These are phyloP conservation scores for Ailurus styani DNA, from an alignment of 2,113 vertebrate genomes.

Conservation along the genomic window DNA sequence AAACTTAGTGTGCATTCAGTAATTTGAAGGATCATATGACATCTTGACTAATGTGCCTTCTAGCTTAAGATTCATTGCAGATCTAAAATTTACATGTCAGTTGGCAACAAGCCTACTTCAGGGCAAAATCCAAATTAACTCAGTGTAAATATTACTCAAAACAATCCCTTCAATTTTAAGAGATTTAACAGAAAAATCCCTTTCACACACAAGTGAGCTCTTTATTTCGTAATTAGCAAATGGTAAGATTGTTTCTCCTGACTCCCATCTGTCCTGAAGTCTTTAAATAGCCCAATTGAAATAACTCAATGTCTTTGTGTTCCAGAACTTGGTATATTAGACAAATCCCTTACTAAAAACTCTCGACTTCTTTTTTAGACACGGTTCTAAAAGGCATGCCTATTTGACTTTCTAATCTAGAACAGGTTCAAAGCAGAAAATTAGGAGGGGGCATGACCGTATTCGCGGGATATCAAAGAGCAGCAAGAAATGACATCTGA, in stretches of 20 bases:
- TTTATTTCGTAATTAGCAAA: conserved; percentile 17
- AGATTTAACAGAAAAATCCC: neutral
- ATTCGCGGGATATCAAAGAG: conserved; percentile 6
- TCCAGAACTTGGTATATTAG: neutral
- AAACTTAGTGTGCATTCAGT: neutral
- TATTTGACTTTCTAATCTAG: conserved; percentile 62
- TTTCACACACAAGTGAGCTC: neutral
- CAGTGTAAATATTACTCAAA: neutral
- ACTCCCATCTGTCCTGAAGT: neutral
- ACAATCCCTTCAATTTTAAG: neutral
- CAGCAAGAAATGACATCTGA: conserved; percentile 46
- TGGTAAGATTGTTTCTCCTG: neutral
- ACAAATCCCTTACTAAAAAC: neutral
- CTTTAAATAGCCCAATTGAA: neutral
- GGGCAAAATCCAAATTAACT: neutral
- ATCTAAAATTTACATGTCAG: neutral
- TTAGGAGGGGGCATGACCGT: conserved; percentile 29
- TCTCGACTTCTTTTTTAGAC: neutral
- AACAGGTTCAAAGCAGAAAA: conserved; percentile 49
- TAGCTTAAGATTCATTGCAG: neutral
- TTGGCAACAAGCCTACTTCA: neutral
- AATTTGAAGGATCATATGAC: neutral
- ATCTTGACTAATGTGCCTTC: neutral
- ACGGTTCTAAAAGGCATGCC: neutral
- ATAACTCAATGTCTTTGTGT: neutral